phyloP scores from a whole-genome alignment of 2,113 vertebrate genomes.

The Psephotus haematonotus region DNA sequence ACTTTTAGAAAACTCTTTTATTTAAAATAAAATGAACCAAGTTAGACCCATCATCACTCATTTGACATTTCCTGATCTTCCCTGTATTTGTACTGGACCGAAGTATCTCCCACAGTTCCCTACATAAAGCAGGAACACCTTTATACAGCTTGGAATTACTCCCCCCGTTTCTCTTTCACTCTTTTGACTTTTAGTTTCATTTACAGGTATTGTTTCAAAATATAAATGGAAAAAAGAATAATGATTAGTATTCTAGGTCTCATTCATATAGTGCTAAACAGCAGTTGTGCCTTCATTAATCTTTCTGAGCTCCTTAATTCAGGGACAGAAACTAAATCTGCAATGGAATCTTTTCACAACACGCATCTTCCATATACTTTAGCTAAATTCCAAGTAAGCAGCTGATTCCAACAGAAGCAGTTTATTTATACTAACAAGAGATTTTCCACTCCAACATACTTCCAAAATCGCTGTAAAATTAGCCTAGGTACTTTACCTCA shows the following conservation, averaged over 20 bases:
- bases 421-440: not conserved
- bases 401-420: not conserved
- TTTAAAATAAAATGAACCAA: not conserved
- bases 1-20: not conserved
- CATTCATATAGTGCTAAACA: not conserved
- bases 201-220: not conserved
- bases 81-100: not conserved
- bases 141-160: not conserved
- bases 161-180: not conserved
- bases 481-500: not conserved
- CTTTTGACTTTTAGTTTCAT: not conserved
- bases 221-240: not conserved
- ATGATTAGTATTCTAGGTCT: not conserved
- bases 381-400: not conserved
- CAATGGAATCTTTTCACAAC: not conserved
- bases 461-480: not conserved
- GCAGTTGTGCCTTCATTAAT: not conserved
- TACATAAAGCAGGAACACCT: accelerated
- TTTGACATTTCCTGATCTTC: not conserved
- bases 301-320: not conserved
- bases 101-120: not conserved
- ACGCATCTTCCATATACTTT: not conserved
- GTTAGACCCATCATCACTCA: not conserved
- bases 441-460: not conserved
- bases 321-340: not conserved